Percentiles rank a stretch among this genome's conserved stretches.
Conservation (phyloP, 2,888 invertebrate genomes). For the Conus canariensis region DNA sequence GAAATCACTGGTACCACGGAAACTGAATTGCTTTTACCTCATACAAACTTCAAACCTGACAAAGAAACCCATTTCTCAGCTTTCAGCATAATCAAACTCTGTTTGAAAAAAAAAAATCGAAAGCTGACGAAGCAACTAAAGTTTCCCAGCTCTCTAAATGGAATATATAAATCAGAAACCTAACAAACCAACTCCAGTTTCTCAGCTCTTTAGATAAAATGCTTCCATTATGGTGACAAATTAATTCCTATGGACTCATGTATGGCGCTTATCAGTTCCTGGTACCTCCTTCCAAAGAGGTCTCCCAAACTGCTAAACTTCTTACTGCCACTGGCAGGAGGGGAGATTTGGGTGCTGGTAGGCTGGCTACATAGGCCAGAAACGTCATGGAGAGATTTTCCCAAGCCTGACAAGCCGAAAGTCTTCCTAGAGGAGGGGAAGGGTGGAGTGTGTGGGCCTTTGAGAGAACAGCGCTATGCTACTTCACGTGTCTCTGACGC, state of each 20-base stretch:
- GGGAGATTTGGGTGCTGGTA: neutral
- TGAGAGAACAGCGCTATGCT: neutral
- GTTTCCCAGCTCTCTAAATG: too few relatives aligned
- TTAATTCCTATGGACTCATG: neutral
- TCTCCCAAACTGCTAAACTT: constrained; percentile 15
- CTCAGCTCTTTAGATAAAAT: too few relatives aligned
- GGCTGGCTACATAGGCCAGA: neutral
- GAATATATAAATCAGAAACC: too few relatives aligned
- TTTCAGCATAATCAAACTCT: too few relatives aligned
- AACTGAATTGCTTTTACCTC: too few relatives aligned
- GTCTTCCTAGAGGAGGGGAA: neutral
- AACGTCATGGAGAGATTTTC: neutral
- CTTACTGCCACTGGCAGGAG: neutral
- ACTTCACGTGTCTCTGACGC: neutral
- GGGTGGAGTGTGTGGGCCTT: neutral
- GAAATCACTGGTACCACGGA: too few relatives aligned
- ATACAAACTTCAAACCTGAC: too few relatives aligned
- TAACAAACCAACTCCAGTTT: too few relatives aligned
- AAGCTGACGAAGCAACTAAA: too few relatives aligned
- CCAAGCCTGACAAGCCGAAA: neutral
- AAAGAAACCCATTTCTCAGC: too few relatives aligned
- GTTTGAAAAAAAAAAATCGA: too few relatives aligned
- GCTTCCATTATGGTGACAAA: neutral
- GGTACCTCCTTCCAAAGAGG: neutral
- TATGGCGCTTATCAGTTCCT: neutral